These are phyloP conservation scores for Aspidiotus rigidus DNA, from an alignment of 2,888 invertebrate genomes.

Conservation along the genomic window DNA sequence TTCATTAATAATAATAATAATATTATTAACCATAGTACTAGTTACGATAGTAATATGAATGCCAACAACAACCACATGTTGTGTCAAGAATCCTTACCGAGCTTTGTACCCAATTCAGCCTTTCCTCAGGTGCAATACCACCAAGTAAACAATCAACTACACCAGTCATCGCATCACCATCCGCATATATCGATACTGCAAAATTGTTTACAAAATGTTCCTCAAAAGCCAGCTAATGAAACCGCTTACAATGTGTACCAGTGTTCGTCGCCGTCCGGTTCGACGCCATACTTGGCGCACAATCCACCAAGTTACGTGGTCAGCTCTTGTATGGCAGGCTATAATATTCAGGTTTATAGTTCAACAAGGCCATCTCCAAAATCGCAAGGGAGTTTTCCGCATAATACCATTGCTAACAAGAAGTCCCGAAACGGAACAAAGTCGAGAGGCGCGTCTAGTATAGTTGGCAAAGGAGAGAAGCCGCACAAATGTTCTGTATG, in stretches of 20 bases:
- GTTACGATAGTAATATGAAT: too few species aligned
- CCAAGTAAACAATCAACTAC: slow-evolving; percentile 40
- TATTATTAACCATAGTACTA: too few species aligned
- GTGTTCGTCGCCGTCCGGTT: slow-evolving; percentile 39
- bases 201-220: slow-evolving; percentile 65
- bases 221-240: slow-evolving; percentile 38
- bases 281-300: slow-evolving; percentile 51
- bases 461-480: slow-evolving; percentile 67
- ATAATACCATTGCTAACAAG: slow-evolving; percentile 55
- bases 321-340: slow-evolving; percentile 57
- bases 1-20: slow-evolving; percentile 10
- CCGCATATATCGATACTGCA: slow-evolving; percentile 52
- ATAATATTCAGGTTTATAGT: slow-evolving; percentile 49
- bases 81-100: slow-evolving; percentile 50
- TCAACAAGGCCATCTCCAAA: slow-evolving; percentile 40
- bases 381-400: slow-evolving; percentile 45
- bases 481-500: slow-evolving; percentile 85
- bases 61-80: too few species aligned
- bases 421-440: slow-evolving; percentile 55
- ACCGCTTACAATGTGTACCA: slow-evolving; percentile 39
- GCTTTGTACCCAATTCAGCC: slow-evolving; percentile 42
- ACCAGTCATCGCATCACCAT: slow-evolving; percentile 47
- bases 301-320: slow-evolving; percentile 80
- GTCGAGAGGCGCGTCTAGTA: slow-evolving; percentile 40
- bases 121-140: slow-evolving; percentile 36